Evolutionary conservation across 2,888 invertebrate species (phyloP).

Genomic region (Sesia bembeciformis): DNA sequence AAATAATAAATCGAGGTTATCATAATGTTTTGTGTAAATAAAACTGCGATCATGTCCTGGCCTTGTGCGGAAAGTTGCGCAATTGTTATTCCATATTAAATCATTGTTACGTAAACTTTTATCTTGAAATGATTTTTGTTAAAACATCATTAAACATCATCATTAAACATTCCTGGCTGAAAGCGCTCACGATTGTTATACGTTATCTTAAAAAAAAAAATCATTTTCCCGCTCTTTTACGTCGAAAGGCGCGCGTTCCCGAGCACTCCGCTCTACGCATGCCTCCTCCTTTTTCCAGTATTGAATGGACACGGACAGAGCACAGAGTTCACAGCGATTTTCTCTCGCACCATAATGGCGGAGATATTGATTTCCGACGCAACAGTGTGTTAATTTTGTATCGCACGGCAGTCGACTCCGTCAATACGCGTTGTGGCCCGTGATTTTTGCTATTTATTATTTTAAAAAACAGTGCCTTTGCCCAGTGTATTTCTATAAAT

Average conservation of each 20-base stretch:
- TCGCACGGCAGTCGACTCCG: constrained; percentile 22
- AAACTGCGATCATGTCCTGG: too few species aligned
- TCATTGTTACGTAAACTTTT: too few species aligned
- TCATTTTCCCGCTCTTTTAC: constrained; percentile 58
- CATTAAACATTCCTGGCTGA: too few species aligned
- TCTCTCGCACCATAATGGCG: constrained; percentile 35
- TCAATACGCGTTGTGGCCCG: constrained; percentile 43
- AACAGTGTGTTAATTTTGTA: constrained; percentile 45
- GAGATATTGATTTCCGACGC: constrained; percentile 56
- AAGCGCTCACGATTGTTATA: constrained; percentile 6
- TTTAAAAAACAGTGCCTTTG: constrained; percentile 44
- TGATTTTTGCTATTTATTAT: constrained; percentile 24
- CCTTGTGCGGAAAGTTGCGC: too few species aligned
- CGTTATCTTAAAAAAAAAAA: constrained; percentile 27
- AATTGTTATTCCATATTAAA: too few species aligned
- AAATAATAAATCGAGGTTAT: too few species aligned
- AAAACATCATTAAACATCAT: too few species aligned
- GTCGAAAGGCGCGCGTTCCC: constrained; percentile 16
- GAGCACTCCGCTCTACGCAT: constrained; percentile 48
- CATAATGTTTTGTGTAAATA: too few species aligned
- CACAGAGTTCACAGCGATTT: constrained; percentile 24
- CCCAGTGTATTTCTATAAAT: constrained; percentile 18
- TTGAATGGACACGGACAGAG: constrained; percentile 38
- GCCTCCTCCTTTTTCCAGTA: constrained; percentile 41
- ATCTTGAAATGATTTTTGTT: too few species aligned